A percentile compares a stretch with the other conserved stretches of the same genome.
Evolutionary conservation across 23 tunicate genomes (phyloP).

Genomic region (Clavelina lepadiformis): DNA sequence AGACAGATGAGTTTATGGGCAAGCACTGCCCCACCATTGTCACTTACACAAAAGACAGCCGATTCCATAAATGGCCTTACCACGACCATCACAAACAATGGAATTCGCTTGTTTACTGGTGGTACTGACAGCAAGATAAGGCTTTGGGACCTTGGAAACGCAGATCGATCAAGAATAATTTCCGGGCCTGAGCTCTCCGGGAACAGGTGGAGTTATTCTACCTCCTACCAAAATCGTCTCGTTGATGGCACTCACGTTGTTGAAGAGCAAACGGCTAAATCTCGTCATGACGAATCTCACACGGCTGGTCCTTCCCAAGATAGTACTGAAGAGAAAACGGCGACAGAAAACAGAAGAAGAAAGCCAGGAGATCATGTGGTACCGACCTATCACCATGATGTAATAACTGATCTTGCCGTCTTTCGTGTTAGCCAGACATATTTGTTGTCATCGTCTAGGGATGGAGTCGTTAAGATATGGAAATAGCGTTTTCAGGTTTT

Average conservation of each 20-base stretch:
- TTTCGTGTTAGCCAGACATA: slow-evolving; percentile 57
- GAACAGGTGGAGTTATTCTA: slow-evolving; percentile 33
- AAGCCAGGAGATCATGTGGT: slow-evolving; percentile 40
- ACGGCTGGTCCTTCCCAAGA: background rate
- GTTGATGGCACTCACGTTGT: slow-evolving; percentile 82
- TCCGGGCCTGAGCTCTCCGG: slow-evolving; percentile 52
- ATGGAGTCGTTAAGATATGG: slow-evolving; percentile 93
- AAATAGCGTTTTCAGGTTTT: no score
- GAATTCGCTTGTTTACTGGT: slow-evolving; percentile 57
- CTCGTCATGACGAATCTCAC: slow-evolving; percentile 4
- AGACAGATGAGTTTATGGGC: slow-evolving; percentile 75
- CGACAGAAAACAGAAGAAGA: slow-evolving; percentile 19
- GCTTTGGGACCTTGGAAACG: slow-evolving; percentile 60
- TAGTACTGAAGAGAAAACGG: slow-evolving; percentile 1
- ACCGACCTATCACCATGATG: slow-evolving; percentile 60
- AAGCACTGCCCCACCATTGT: slow-evolving; percentile 69
- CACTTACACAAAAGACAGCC: slow-evolving; percentile 38
- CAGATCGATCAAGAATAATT: slow-evolving; percentile 50
- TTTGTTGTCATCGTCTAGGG: slow-evolving; percentile 57
- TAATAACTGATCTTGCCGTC: slow-evolving; percentile 71
- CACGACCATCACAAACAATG: slow-evolving; percentile 21
- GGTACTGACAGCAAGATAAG: slow-evolving; percentile 82
- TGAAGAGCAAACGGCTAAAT: slow-evolving; percentile 64
- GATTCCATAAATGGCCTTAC: slow-evolving; percentile 82
- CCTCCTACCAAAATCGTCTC: slow-evolving; percentile 45